Evolutionary conservation across 2,888 invertebrate species (phyloP), one percentile per base, ranked within the genome.

Genomic region (Diloba caeruleocephala): DNA sequence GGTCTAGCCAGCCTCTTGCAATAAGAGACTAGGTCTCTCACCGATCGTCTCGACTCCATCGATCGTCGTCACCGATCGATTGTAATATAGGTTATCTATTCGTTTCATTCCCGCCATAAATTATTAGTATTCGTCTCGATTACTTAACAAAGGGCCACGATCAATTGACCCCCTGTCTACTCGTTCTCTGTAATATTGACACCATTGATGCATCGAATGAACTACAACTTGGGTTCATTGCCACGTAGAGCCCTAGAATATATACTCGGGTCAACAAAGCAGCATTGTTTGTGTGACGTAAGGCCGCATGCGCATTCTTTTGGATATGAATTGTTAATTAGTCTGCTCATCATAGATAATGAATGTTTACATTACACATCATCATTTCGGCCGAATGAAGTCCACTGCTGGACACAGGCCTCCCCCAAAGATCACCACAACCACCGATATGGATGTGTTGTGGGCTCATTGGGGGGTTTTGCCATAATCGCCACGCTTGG

Each of bases 201-300:
- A 76, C 77, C 77, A 81, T 79, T 78, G 79, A 80, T 73, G 66
- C 71, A 77, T 78, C 66, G 61, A 76, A 72, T 74, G 66, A 61
- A 68, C 25, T 66, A 62, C 60, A 65, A 44, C 52, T 61, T 71
- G 76, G 71, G 85, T 82, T 88, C 84, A 81, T 82, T 85, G 87
- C 76, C 81, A 80, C 74, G 45, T 48, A 60, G 54, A 60, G 59
- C 59, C 60, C 51, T 49, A 61, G 65, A 63, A n/a, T n/a, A n/a
- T 60, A 68, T 53, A 71, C 66, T 68, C 65, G 33, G 64, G 65
- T 67, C 66, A 74, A 71, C 71, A 75, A 64, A 61, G 71, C 52
- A 62, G 50, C 76, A 80, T 79, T 81, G 80, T 82, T 67, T 59
- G 57, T 39, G 52, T 78, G 74, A 78, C 74, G 78, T 73, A 76